These are phyloP conservation scores for Sander lucioperca DNA, from an alignment of 2,113 vertebrate species.

Conservation along the genomic window DNA sequence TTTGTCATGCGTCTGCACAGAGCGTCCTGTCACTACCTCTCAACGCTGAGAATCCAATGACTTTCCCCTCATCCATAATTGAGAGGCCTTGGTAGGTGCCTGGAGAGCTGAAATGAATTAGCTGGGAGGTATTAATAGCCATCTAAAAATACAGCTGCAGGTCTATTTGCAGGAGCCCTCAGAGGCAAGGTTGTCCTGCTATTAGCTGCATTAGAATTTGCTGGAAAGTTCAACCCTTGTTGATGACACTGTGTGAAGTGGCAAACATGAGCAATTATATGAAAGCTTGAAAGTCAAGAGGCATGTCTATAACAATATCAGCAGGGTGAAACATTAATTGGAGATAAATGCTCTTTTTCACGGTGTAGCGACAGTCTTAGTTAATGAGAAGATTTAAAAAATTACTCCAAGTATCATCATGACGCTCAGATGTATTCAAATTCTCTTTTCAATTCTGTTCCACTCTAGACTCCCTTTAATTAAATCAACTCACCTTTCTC, in stretches of 20 bases:
- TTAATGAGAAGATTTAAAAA: conserved; percentile 1
- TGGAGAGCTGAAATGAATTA: conserved; percentile 84
- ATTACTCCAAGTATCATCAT: neutral
- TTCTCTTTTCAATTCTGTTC: conserved; percentile 16
- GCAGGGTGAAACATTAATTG: conserved; percentile 8
- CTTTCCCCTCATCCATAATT: conserved; percentile 85
- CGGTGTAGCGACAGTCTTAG: neutral
- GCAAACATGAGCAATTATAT: conserved; percentile 23
- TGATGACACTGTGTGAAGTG: conserved; percentile 25
- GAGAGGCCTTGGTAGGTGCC: conserved; percentile 81
- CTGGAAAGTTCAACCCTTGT: conserved; percentile 33
- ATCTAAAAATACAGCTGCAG: conserved; percentile 81
- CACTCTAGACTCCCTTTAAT: conserved; percentile 56
- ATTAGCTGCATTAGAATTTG: conserved; percentile 51
- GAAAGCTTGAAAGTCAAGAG: neutral
- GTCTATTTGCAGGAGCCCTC: conserved; percentile 77
- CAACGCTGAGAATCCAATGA: conserved; percentile 78
- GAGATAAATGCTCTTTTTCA: neutral
- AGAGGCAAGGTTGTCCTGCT: conserved; percentile 64
- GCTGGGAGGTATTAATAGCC: conserved; percentile 82
- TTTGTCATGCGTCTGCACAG: conserved; percentile 67
- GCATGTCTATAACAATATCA: neutral
- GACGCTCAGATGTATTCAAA: conserved; percentile 3
- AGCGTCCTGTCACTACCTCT: conserved; percentile 69
- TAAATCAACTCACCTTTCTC: conserved; percentile 65